Percentiles rank a stretch among this genome's conserved stretches.
Conservation (phyloP, 1,140 invertebrate species). For the Globodera rostochiensis region DNA sequence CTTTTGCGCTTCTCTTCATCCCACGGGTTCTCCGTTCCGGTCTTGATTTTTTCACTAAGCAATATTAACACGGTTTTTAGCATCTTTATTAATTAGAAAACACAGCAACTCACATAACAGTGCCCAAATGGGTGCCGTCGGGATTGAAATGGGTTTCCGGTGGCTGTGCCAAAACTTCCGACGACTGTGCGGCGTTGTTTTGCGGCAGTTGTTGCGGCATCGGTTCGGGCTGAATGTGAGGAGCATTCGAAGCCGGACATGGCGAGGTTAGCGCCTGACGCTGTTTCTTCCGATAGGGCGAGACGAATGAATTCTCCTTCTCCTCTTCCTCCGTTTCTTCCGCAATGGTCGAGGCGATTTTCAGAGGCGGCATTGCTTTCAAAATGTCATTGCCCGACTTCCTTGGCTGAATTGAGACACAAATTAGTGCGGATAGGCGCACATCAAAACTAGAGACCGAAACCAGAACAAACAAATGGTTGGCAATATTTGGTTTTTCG, state of each 20-base stretch:
- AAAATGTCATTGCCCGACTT: slow-evolving; percentile 7
- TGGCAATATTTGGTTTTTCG: too few species aligned
- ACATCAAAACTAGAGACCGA: too few species aligned
- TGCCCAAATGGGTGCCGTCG: slow-evolving; percentile 10
- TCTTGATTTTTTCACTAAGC: neutral
- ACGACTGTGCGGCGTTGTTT: neutral
- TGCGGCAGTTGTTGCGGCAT: slow-evolving; percentile 6
- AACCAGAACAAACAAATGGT: too few species aligned
- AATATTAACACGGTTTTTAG: slow-evolving; percentile 8
- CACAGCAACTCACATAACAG: slow-evolving; percentile 36
- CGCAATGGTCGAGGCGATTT: slow-evolving; percentile 16
- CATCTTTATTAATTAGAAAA: slow-evolving; percentile 36
- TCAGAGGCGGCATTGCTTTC: slow-evolving; percentile 18
- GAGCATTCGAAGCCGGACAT: neutral
- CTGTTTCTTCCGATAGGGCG: slow-evolving; percentile 2
- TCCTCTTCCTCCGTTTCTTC: slow-evolving; percentile 19
- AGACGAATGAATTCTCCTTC: neutral
- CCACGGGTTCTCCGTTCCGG: slow-evolving; percentile 22
- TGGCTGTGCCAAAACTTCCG: too few species aligned
- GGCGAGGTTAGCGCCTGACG: neutral
- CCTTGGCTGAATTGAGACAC: neutral
- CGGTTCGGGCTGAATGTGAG: neutral
- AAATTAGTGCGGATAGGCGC: neutral
- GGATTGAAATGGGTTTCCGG: slow-evolving; percentile 1
- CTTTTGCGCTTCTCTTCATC: slow-evolving; percentile 25